phyloP scores from a whole-genome alignment of 2,888 invertebrate genomes.

The Gastracanthus pulcherrimus region DNA sequence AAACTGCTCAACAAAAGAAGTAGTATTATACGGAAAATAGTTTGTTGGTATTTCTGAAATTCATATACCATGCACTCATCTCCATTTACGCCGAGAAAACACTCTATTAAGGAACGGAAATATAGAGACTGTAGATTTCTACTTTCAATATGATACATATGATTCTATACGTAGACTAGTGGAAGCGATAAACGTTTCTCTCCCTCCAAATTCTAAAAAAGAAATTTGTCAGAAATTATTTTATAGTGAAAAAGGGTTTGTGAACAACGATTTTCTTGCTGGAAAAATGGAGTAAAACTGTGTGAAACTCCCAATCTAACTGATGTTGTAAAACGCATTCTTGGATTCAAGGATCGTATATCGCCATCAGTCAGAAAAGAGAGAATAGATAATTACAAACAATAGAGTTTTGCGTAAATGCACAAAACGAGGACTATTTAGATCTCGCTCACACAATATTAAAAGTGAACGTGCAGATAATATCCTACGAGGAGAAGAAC shows the following conservation, averaged over 20 bases:
- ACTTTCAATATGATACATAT: not conserved
- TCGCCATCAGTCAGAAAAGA: not conserved
- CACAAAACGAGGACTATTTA: not conserved
- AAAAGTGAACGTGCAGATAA: no score
- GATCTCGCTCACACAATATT: no score
- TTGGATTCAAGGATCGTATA: not conserved
- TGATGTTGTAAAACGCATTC: not conserved
- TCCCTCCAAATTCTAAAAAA: not conserved
- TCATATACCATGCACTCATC: not conserved
- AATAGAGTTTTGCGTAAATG: constrained; percentile 29
- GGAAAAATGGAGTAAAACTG: not conserved
- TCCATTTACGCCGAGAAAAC: not conserved
- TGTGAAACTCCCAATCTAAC: not conserved
- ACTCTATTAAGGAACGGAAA: not conserved
- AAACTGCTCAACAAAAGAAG: not conserved
- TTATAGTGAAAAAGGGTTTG: not conserved
- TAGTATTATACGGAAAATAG: not conserved
- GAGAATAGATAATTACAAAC: not conserved
- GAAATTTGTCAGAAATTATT: not conserved
- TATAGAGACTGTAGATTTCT: not conserved
- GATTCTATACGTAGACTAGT: not conserved
- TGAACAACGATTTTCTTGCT: not conserved
- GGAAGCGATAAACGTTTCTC: not conserved
- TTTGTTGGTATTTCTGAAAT: not conserved
- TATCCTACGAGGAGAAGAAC: not conserved